Evolutionary conservation across 1,140 invertebrate genomes (phyloP).

Genomic region (Muscidifurax raptorellus): DNA sequence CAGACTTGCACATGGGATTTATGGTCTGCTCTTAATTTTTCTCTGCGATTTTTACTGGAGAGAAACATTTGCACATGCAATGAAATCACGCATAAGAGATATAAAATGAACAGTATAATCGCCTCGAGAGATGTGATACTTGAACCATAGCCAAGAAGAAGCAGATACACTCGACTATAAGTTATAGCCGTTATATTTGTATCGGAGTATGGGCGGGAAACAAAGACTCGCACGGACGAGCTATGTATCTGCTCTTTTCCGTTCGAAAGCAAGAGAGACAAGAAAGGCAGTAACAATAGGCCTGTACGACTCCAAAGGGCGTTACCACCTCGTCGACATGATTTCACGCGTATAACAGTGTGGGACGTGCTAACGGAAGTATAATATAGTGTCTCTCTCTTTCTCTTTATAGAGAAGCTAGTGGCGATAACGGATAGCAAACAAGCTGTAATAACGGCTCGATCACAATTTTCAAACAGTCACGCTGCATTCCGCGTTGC

Average conservation of each 20-base stretch:
- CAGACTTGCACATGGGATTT: conserved; percentile 39
- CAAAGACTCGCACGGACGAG: conserved; percentile 21
- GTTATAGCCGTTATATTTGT: conserved; percentile 28
- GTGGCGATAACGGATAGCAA: neutral
- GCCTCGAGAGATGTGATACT: neutral
- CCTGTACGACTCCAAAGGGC: neutral
- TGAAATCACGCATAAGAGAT: neutral
- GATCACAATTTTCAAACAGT: conserved; percentile 21
- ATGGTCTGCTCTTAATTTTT: conserved; percentile 51
- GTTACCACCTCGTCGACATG: conserved; percentile 9
- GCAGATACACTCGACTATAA: neutral
- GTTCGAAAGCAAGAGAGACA: neutral
- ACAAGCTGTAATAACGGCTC: neutral
- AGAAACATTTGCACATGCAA: neutral
- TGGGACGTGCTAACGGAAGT: neutral
- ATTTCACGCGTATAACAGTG: conserved; percentile 7
- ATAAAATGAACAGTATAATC: neutral
- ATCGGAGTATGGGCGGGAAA: conserved; percentile 10
- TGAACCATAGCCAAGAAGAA: neutral
- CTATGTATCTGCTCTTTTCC: conserved; percentile 20
- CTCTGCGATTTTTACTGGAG: neutral
- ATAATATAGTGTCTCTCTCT: neutral
- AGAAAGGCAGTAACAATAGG: conserved; percentile 7
- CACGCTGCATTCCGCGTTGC: conserved; percentile 5
- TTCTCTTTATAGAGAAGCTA: neutral